Evolutionary conservation across 1,140 invertebrate genomes (phyloP), one percentile per base, ranked within the genome.

Genomic region (Bilobella aurantiaca): DNA sequence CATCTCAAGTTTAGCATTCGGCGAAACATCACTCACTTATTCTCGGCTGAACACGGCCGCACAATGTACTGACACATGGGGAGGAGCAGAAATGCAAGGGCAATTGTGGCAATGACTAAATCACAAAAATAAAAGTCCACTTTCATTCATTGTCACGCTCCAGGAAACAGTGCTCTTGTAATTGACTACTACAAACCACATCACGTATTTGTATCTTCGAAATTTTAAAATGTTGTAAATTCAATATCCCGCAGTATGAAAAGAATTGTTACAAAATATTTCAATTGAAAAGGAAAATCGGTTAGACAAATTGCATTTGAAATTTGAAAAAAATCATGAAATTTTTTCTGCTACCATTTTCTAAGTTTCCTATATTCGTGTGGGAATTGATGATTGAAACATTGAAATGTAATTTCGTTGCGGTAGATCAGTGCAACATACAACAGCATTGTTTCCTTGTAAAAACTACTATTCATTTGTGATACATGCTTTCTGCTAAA

Each of bases 61-160:
- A 92, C 89, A 62, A 96, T 85, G 78, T 96, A 96, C 81, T 97
- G 93, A 81, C 93, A 98, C 89, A 96, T 93, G 63, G 94, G 94
- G 72, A 96, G 83, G 64, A 98, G 81, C 16, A 98, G 84, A 79
- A 97, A 97, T 71, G 94, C 93, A 75, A 98, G 81, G 74, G 94
- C 93, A 73, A 96, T 91, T 62, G 93, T 96, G 63, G 94, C 94
- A 78, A 97, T 92, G 73, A 97, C 93, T 96, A 81, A 70, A 63
- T 63, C 42, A 63, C 65, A 29, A 65, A 70, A 60, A 69, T 69
- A 37, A 63, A 57, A 63, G 31, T n/a, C n/a, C n/a, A n/a, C n/a
- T n/a, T n/a, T n/a, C 58, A 59, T 53, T 64, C 23, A 64, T 67
- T 64, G 59, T n/a, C n/a, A n/a, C n/a, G n/a, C n/a, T n/a, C n/a